Evolutionary conservation across 1,140 invertebrate genomes (phyloP), one percentile per base, ranked within the genome.

Genomic region (Drosophila pallidifrons): DNA sequence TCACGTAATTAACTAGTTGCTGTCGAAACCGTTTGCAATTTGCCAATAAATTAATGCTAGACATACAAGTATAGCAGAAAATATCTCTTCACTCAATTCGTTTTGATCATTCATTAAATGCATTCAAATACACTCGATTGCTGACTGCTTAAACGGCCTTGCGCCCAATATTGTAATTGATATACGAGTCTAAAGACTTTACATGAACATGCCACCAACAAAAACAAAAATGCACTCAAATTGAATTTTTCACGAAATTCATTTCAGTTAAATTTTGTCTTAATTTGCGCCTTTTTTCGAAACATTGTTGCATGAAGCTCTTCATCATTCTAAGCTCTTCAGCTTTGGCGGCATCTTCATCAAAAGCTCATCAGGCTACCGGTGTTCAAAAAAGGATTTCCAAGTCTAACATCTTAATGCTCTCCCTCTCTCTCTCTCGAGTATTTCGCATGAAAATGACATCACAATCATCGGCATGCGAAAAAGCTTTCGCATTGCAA

Each of bases 141-240:
- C 74, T 69, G 13, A 20, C 20, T 20, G 20, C 20, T 3, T 3
- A 20, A 74, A 61, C 77, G 80, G 77, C 82, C 82, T 87, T 87
- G 82, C 73, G 83, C 82, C 52, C 79, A 88, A 87, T 79, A 45
- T 25, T 63, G 67, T 79, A 87, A 88, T 82, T 87, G 79, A 86
- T 87, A 80, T 75, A 57, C 59, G 32, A 10, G 10, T 32, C 2
- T 8, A 8, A 32, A 7, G 5, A 8, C 32, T 32, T 25, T 32
- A 32, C 32, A 32, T 32, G 32, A 32, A 32, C 32, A 32, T 41
- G 38, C 38, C 2, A 25, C 20, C 20, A 25, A 25, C 20, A 25
- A 25, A 0, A 25, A 25, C 2, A 25, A 4, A 41, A 41, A 8
- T 49, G 47, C 47, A 20, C 16, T 49, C 20, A 28, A 49, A 11